Evolutionary conservation across 2,113 vertebrate genomes (phyloP).

Genomic region (Maccullochella peelii): DNA sequence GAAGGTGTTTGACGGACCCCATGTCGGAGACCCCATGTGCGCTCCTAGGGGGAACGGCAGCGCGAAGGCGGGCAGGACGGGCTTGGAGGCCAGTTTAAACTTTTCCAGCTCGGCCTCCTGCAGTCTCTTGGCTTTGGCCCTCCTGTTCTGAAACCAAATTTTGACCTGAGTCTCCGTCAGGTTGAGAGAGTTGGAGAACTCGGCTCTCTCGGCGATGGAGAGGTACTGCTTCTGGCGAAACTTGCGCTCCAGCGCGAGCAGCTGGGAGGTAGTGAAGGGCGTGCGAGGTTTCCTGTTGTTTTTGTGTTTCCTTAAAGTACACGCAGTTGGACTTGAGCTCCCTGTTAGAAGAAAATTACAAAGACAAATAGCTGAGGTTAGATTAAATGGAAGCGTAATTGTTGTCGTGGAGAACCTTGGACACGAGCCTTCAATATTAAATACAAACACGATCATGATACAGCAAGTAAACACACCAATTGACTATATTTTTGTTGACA

Average conservation of each 20-base stretch:
- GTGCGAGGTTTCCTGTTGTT: conserved; percentile 90
- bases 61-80: conserved; percentile 86
- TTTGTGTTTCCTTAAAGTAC: conserved; percentile 87
- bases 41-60: conserved; percentile 85
- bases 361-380: background rate
- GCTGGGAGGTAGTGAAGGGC: conserved; percentile 89
- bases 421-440: background rate
- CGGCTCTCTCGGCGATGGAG: conserved; percentile 86
- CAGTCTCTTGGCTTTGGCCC: conserved; percentile 89
- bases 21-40: conserved; percentile 81
- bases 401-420: background rate
- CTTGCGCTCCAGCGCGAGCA: conserved; percentile 89
- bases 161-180: conserved; percentile 91
- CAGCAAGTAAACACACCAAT: background rate
- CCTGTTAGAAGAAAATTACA: conserved; percentile 54
- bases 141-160: conserved; percentile 91
- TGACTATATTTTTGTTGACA: background rate
- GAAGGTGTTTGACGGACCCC: conserved; percentile 79
- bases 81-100: conserved; percentile 87
- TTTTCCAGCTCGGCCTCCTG: conserved; percentile 90
- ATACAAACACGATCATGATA: background rate
- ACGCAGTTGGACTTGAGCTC: conserved; percentile 75
- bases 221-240: conserved; percentile 90
- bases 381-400: background rate
- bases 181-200: conserved; percentile 88